These are phyloP conservation scores for Drosophila novamexicana DNA, from an alignment of 1,140 invertebrate genomes.

Conservation along the genomic window DNA sequence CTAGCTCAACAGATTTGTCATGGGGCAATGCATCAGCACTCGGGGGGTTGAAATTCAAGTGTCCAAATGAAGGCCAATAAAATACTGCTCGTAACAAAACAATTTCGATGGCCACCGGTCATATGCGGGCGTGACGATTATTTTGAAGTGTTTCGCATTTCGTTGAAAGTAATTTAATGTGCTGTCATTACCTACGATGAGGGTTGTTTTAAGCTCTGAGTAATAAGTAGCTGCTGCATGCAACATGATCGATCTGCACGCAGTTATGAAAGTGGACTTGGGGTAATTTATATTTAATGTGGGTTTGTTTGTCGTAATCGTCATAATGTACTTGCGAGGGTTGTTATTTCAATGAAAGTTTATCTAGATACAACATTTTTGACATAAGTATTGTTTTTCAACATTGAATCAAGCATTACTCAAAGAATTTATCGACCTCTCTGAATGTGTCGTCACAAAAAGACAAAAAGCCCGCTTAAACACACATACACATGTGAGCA, in stretches of 20 bases:
- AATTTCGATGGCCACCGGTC: constrained; percentile 61
- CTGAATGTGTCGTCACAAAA: constrained; percentile 37
- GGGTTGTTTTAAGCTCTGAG: constrained; percentile 49
- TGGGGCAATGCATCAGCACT: constrained; percentile 45
- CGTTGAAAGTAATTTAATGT: constrained; percentile 51
- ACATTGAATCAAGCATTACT: constrained; percentile 10
- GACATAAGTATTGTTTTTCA: constrained; percentile 10
- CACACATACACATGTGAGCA: neutral
- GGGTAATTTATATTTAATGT: constrained; percentile 67
- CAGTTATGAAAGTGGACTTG: constrained; percentile 17
- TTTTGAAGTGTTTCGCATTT: constrained; percentile 60
- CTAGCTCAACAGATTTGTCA: constrained; percentile 21
- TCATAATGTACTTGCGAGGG: constrained; percentile 36
- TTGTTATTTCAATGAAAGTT: constrained; percentile 24
- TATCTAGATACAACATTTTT: constrained; percentile 1
- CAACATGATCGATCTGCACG: constrained; percentile 73
- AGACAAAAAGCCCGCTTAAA: constrained; percentile 19
- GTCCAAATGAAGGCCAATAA: constrained; percentile 47
- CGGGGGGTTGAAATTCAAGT: constrained; percentile 46
- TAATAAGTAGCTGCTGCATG: constrained; percentile 43
- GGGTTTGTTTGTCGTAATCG: constrained; percentile 35
- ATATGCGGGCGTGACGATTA: constrained; percentile 55
- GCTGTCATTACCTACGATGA: constrained; percentile 51
- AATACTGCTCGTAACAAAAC: constrained; percentile 41
- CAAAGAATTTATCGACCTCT: constrained; percentile 25